Evolutionary conservation across 2,797 vertebrate species (phyloP), one percentile per base, ranked within the genome.

Genomic region (Eospalax fontanierii): DNA sequence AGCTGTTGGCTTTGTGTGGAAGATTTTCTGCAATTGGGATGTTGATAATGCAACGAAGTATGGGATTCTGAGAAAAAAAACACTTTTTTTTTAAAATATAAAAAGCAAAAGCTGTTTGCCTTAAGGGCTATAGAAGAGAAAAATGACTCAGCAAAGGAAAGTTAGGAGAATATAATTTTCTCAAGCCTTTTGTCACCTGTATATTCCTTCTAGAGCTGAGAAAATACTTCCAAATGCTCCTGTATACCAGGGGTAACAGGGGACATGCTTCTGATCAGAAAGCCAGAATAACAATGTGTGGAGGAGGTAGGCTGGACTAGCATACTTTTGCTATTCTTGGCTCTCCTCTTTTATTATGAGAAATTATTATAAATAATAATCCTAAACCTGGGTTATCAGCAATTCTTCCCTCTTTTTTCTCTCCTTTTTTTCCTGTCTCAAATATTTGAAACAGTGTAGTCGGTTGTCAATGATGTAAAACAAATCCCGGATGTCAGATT

Each of bases 41-140:
- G 59, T 86, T 95, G 87, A 95, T 95, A 94, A 97, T 97, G 89
- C 94, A 83, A 38, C 74, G 86, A 97, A 93, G 33, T 76, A 76
- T 97, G 89, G 57, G 81, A 97, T 87, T 97, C 33, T 94, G 87
- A 90, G 91, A 90, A 96, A 95, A 89, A 97, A 98, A 97, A 54
- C 50, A 54, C 8, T n/a, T 4, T 28, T 80, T 80, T 59, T 81
- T n/a, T n/a, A 2, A 68, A 66, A 28, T 19, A 68, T 50, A n/a
- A 35, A 50, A 50, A 68, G 9, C 38, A 30, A 6, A 70, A 91
- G 9, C 33, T 87, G 22, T 50, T 90, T 88, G 19, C 24, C 12
- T n/a, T 89, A 22, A 18, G 84, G 63, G 33, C 85, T 89, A 33
- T 89, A 50, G 40, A 85, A 38, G 24, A 94, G 38, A 76, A 1